Percentiles rank a stretch among this genome's conserved stretches.
Conservation (phyloP, 2,888 invertebrate genomes). For the Dromius quadrimaculatus region DNA sequence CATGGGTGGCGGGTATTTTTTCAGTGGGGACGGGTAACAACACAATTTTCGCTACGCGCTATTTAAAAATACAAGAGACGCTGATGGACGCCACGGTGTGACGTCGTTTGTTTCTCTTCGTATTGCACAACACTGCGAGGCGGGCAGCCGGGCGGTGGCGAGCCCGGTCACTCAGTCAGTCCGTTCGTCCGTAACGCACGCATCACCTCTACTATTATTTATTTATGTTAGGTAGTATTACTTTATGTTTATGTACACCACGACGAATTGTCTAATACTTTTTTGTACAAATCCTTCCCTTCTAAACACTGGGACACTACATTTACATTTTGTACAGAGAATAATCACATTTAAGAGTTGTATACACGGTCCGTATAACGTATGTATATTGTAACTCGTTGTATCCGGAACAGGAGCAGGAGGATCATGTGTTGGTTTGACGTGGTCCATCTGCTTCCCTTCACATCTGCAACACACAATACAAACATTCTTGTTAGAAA, state of each 20-base stretch:
- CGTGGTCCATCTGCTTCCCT: slow-evolving; percentile 39
- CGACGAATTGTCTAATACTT: slow-evolving; percentile 55
- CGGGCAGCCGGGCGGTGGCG: neutral
- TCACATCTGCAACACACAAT: slow-evolving; percentile 41
- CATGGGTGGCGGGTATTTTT: neutral
- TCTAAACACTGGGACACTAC: slow-evolving; percentile 64
- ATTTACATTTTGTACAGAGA: slow-evolving; percentile 74
- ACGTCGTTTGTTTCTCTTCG: neutral
- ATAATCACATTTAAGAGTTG: slow-evolving; percentile 73
- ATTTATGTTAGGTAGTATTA: slow-evolving; percentile 51
- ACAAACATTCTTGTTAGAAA: no score
- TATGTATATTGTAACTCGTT: slow-evolving; percentile 60
- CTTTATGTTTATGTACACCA: slow-evolving; percentile 55
- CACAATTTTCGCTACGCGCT: slow-evolving; percentile 69
- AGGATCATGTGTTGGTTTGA: slow-evolving; percentile 50
- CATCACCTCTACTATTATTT: slow-evolving; percentile 54
- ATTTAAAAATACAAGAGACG: slow-evolving; percentile 56
- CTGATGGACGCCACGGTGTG: slow-evolving; percentile 7
- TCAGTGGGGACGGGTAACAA: slow-evolving; percentile 70
- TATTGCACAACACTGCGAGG: slow-evolving; percentile 35
- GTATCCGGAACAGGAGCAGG: slow-evolving; percentile 64
- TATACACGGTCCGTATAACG: slow-evolving; percentile 66
- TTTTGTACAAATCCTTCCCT: slow-evolving; percentile 57
- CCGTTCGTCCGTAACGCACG: slow-evolving; percentile 37
- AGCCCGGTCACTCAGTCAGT: slow-evolving; percentile 29